A percentile compares a stretch with the other conserved stretches of the same genome.
These are phyloP conservation scores for Globodera ellingtonae DNA, from an alignment of 1,140 invertebrate species.

Conservation along the genomic window DNA sequence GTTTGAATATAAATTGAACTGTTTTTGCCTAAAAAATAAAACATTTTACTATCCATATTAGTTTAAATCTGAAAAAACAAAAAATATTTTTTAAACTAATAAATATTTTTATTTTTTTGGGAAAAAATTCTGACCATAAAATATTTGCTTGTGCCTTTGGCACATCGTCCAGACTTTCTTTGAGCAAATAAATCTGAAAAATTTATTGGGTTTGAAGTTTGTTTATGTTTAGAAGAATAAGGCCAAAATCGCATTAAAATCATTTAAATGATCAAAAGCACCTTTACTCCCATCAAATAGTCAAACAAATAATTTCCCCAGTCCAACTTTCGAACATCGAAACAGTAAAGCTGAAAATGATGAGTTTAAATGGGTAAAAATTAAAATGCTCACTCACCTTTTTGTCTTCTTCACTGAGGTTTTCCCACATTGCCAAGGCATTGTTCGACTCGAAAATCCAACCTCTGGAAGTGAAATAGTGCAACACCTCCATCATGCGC, in stretches of 20 bases:
- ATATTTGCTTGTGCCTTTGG: conserved; percentile 46
- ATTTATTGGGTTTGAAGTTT: background rate
- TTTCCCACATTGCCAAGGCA: conserved; percentile 52
- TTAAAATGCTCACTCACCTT: conserved; percentile 32
- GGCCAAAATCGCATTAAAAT: too few relatives aligned
- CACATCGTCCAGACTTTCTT: conserved; percentile 57
- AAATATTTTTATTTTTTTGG: too few relatives aligned
- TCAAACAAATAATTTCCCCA: conserved; percentile 64
- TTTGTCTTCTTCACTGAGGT: conserved; percentile 55
- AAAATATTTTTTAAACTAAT: too few relatives aligned
- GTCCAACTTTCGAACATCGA: conserved; percentile 60
- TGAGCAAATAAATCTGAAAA: conserved; percentile 48
- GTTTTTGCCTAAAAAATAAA: conserved; percentile 47
- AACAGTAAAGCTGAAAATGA: conserved; percentile 59
- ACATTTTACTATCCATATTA: background rate
- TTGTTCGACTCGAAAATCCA: conserved; percentile 58
- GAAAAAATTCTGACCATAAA: conserved; percentile 25
- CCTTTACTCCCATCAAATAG: conserved; percentile 64
- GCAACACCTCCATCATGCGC: conserved; percentile 63
- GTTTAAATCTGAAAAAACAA: too few relatives aligned
- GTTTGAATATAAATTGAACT: conserved; percentile 42
- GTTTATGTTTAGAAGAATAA: too few relatives aligned
- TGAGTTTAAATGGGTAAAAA: background rate
- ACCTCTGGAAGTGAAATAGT: conserved; percentile 62
- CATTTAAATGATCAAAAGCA: background rate